Conservation (phyloP, 2,797 vertebrate species). For the Myotis findleyi region DNA sequence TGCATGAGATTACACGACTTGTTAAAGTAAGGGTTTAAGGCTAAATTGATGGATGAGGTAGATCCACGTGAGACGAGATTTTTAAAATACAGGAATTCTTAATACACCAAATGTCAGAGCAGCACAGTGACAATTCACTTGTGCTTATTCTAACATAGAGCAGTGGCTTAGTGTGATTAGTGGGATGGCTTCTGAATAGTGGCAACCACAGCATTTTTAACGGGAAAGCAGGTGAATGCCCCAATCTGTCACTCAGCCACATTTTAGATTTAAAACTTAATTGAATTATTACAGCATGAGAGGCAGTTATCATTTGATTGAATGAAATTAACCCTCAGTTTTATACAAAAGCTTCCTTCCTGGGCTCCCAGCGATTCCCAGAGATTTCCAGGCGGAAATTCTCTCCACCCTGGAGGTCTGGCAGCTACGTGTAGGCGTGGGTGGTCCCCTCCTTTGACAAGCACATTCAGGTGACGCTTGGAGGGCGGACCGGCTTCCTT, state of each 20-base stretch:
- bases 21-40: slow-evolving; percentile 78
- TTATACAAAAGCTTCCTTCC: background rate
- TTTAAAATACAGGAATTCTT: slow-evolving; percentile 63
- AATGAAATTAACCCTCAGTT: background rate
- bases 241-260: background rate
- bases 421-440: background rate
- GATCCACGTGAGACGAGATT: slow-evolving; percentile 78
- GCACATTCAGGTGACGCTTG: background rate
- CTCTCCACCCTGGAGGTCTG: background rate
- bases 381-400: background rate
- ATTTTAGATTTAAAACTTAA: slow-evolving; percentile 49
- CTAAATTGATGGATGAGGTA: slow-evolving; percentile 71
- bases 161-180: slow-evolving; percentile 7
- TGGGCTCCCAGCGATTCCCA: background rate
- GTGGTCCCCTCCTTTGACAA: background rate
- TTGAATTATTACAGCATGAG: background rate
- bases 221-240: background rate
- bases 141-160: slow-evolving; percentile 44
- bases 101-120: slow-evolving; percentile 27
- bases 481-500: background rate
- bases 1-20: slow-evolving; percentile 78
- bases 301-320: background rate
- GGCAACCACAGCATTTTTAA: background rate
- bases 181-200: slow-evolving; percentile 4
- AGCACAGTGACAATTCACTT: slow-evolving; percentile 31